phyloP scores from a whole-genome alignment of 2,113 vertebrate species.

The Gobiocypris rarus region DNA sequence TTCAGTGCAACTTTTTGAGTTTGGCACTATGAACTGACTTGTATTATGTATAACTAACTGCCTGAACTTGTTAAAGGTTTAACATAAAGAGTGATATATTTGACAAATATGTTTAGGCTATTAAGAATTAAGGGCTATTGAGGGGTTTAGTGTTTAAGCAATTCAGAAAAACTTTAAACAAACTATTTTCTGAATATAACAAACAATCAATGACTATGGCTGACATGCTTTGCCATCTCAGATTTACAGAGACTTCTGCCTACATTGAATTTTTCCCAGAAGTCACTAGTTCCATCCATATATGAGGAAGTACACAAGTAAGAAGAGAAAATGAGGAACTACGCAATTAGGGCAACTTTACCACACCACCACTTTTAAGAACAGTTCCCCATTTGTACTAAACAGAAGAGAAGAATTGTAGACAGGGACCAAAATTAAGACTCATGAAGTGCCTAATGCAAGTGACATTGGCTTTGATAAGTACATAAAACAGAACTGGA shows the following conservation, averaged over 20 bases:
- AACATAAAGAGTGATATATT: no score
- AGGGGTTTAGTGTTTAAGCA: no score
- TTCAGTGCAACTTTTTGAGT: no score
- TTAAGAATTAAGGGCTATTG: no score
- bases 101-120: no score
- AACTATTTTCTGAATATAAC: background rate
- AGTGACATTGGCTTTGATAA: background rate
- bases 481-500: background rate
- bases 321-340: conserved; percentile 11
- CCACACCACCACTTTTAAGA: background rate
- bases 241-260: background rate
- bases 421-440: background rate
- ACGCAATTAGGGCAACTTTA: background rate
- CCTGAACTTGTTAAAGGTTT: no score
- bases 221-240: background rate
- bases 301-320: conserved; percentile 3
- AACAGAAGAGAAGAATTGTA: background rate
- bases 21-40: no score
- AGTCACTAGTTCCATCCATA: background rate
- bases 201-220: background rate
- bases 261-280: background rate
- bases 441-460: background rate
- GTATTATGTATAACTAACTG: no score
- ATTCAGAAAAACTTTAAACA: background rate
- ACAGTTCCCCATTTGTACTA: background rate